A percentile compares a stretch with the other conserved stretches of the same genome.
phyloP scores from a whole-genome alignment of 2,113 vertebrate species.

The Carassius auratus region DNA sequence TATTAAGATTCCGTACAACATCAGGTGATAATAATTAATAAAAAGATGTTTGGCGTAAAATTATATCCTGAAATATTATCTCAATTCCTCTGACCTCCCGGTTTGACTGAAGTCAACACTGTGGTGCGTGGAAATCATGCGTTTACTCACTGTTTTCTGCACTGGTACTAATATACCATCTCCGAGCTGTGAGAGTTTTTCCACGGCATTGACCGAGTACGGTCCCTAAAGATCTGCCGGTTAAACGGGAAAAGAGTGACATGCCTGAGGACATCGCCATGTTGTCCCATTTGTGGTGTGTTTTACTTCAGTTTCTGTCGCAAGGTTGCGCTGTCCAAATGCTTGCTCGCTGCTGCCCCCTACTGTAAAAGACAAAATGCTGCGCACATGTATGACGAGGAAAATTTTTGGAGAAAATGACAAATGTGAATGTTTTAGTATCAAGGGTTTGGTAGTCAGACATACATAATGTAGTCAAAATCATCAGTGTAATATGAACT shows the following conservation, averaged over 20 bases:
- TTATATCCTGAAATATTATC: background rate
- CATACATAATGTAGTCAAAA: constrained; percentile 9
- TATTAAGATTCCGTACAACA: background rate
- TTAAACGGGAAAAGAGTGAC: constrained; percentile 52
- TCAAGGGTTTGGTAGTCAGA: background rate
- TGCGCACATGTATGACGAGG: too few relatives aligned
- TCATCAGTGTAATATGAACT: constrained; percentile 24
- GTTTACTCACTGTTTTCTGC: constrained; percentile 68
- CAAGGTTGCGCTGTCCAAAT: background rate
- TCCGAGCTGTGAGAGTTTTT: constrained; percentile 44
- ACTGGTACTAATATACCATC: constrained; percentile 59
- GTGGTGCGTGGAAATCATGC: background rate
- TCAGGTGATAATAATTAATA: background rate
- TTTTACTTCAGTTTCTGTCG: constrained; percentile 1
- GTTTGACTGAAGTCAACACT: constrained; percentile 43
- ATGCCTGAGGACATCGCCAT: constrained; percentile 63
- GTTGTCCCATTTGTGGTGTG: constrained; percentile 59
- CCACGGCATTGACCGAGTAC: constrained; percentile 23
- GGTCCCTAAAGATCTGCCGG: constrained; percentile 51
- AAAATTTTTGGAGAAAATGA: background rate
- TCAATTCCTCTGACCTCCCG: background rate
- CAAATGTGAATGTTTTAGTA: background rate
- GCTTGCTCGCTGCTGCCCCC: constrained; percentile 44
- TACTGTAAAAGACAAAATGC: background rate
- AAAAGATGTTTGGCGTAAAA: background rate